phyloP scores from a whole-genome alignment of 2,113 vertebrate species.

The Halcyon malimbica region DNA sequence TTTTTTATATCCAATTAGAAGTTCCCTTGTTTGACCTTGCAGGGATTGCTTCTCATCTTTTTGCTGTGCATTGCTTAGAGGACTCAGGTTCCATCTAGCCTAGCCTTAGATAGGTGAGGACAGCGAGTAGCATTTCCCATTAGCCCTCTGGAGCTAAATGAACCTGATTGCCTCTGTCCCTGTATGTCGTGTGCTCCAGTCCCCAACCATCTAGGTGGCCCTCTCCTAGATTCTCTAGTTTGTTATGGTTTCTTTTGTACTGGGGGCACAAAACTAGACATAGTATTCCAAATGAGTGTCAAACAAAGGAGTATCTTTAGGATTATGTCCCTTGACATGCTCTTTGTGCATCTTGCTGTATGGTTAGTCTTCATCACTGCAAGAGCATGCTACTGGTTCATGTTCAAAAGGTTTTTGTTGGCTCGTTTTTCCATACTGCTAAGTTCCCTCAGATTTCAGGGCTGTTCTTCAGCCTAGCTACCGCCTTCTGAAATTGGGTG shows the following conservation, averaged over 20 bases:
- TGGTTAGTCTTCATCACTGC: accelerated
- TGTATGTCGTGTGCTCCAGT: neutral
- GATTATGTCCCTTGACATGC: accelerated
- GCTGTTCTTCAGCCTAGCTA: neutral
- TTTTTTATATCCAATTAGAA: neutral
- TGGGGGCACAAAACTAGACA: neutral
- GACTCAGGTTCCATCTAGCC: neutral
- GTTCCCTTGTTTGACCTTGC: neutral
- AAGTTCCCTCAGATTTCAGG: neutral
- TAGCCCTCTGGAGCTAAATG: neutral
- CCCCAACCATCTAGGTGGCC: neutral
- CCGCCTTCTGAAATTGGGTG: neutral
- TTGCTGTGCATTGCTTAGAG: neutral
- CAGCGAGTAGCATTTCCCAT: neutral
- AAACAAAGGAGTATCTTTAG: neutral
- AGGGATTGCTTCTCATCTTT: neutral
- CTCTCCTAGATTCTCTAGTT: neutral
- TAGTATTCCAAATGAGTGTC: neutral
- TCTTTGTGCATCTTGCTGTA: neutral
- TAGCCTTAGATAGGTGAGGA: neutral
- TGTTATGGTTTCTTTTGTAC: neutral
- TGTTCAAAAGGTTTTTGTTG: neutral
- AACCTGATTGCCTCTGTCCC: neutral
- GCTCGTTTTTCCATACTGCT: neutral
- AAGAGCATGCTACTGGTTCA: neutral